Evolutionary conservation across 2,113 vertebrate species (phyloP), one percentile per base, ranked within the genome.

Genomic region (Cygnus atratus): DNA sequence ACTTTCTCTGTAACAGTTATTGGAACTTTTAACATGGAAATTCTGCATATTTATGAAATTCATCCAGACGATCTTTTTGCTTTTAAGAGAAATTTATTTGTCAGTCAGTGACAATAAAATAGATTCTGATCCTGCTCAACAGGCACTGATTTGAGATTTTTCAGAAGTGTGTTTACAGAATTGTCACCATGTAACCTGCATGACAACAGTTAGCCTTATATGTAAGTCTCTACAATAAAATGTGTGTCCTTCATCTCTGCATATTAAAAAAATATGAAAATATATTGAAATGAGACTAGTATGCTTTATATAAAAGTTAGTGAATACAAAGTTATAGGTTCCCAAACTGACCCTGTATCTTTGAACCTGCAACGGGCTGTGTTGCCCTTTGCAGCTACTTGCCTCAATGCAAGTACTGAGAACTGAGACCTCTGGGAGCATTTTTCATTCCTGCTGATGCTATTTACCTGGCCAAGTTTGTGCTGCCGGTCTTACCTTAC

Each of bases 351-450:
- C 5, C 16, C 12, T 41, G n/a, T 75, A 57, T 4, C 57, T 78
- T 62, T 2, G 6, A 67, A 52, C 15, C 37, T 0, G 0, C 8
- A 31, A 13, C 22, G 11, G 48, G 48, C 48, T 50, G 8, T 15
- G 11, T 26, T 13, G 37, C 43, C 19, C 19, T 59, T 66, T 31
- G 41, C 35, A 44, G 20, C 29, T 2, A 0, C 41, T 55, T 75
- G 28, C 11, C 13, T 37, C 0, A 0, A 14, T 73, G 65, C 18
- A 17, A 8, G 9, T 74, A 14, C 31, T 39, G 25, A 57, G 13
- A 59, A 65, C 48, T 39, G 50, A 58, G 61, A 90, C 25, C 35
- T 54, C 6, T 8, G 1, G 0, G 1, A 5, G 16, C 3, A 1
- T 37, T 96, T 29, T 82, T 77, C 25, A 43, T 71, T 87, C 25